Evolutionary conservation across 2,797 vertebrate species (phyloP), one percentile per base, ranked within the genome.

Genomic region (Gobionotothen gibberifrons): DNA sequence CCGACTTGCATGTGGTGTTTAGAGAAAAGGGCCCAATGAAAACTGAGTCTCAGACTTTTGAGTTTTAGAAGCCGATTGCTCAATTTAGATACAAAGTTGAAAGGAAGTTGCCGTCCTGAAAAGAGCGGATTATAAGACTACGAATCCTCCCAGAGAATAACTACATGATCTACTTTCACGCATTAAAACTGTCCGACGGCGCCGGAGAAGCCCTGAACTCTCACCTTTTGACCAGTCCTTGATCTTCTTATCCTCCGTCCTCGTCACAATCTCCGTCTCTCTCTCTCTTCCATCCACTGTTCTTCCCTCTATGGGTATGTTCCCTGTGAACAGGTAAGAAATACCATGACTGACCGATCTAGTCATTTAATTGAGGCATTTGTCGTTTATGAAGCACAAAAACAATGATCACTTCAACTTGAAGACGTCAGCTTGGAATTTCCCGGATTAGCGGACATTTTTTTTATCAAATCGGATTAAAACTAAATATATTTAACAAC

Each of bases 221-320:
- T 84, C 84, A 95, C 97, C 97, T 97, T 96, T 95, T 96, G 90
- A 96, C 94, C 95, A 96, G 96, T 94, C 93, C 93, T 94, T 92
- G 95, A 93, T 96, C 82, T 95, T 95, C 89, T 96, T 96, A 88
- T 96, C 94, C 92, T 95, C 95, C 94, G 96, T 97, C 95, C 95
- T 96, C 94, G 95, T 95, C 94, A 96, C 93, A 94, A 94, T 93
- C 94, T 95, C 92, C 92, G 95, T 96, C 96, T 96, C 67, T 92
- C 90, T 95, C 94, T 96, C 96, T 97, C 97, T 96, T 97, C 97
- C 96, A 97, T 98, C 95, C 97, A 98, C 96, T 95, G 94, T 94
- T 95, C 93, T 94, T 97, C 95, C 93, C 94, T 93, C 95, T 96
- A 91, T 95, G 94, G 94, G 95, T 95, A 92, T 94, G 94, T 96